Evolutionary conservation across 53 echinoderm and acorn worm species (phyloP), one percentile per base, ranked within the genome.

Genomic region (Luidia sarsii): DNA sequence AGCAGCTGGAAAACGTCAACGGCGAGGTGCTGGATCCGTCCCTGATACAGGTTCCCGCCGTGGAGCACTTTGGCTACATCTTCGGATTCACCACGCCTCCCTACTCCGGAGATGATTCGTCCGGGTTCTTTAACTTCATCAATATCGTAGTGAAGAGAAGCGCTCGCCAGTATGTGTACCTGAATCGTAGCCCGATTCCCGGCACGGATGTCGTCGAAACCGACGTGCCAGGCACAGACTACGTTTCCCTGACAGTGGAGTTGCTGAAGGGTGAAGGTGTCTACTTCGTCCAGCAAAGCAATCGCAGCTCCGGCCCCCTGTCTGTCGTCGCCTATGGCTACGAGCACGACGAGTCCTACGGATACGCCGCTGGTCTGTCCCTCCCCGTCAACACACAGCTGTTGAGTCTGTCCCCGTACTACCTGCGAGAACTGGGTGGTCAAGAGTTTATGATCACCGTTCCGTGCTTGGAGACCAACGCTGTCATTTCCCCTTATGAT

Each of bases 1-100:
- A 90, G 67, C 57, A 33, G 7, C 31, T 90, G 23, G 71, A 20
- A 30, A 34, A 33, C 5, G 67, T 90, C 18, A 66, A 90, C 28
- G 45, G 57, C 24, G 5, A 0, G 3, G 66, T 10, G 7, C 85
- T 90, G 2, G 86, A 90, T 57, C 90, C 90, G 7, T 90, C 90
- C 0, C 45, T 90, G 53, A 90, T 86, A 24, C 90, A 90, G 49
- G 53, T 90, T 80, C 90, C 90, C 5, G 50, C 86, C n/a, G 81
- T 65, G 49, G 86, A 81, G 22, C 90, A 90, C 23, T 90, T 90
- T 80, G 83, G 73, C 9, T 81, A 23, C 50, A 41, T 80, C 15
- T 90, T 86, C 61, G 90, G 90, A 8, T 90, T 86, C 56, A 68
- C 86, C 21, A 90, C 90, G 27, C 90, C 90, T 31, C 82, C 86